Evolutionary conservation across 1,140 invertebrate genomes (phyloP).

Genomic region (Formica selysi): DNA sequence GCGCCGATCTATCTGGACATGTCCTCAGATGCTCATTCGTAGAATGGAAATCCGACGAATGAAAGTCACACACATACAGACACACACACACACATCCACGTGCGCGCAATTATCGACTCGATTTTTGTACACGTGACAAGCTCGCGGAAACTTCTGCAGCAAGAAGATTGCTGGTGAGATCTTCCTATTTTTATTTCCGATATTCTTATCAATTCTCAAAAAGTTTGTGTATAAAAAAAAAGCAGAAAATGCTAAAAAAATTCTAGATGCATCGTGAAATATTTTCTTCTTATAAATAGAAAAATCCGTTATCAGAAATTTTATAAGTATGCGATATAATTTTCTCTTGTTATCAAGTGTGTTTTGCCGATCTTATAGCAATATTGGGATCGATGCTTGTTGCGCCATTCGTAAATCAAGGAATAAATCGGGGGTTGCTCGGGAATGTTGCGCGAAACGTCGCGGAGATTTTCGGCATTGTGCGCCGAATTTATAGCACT

Average conservation of each 20-base stretch:
- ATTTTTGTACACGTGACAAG: constrained; percentile 12
- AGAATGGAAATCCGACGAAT: constrained; percentile 65
- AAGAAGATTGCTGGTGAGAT: neutral
- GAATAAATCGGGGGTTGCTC: constrained; percentile 31
- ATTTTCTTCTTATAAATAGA: neutral
- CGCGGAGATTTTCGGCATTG: constrained; percentile 70
- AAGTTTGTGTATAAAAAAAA: neutral
- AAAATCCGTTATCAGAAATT: neutral
- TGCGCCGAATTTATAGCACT: constrained; percentile 78
- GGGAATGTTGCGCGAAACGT: constrained; percentile 31
- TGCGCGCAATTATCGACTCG: neutral
- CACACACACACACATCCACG: neutral
- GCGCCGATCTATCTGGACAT: constrained; percentile 49
- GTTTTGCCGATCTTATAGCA: neutral
- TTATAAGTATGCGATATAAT: neutral
- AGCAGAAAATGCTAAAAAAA: neutral
- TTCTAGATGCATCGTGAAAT: neutral
- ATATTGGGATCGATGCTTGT: constrained; percentile 69
- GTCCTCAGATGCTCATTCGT: constrained; percentile 72
- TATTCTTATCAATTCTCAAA: neutral
- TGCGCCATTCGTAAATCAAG: constrained; percentile 56
- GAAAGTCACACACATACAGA: constrained; percentile 23
- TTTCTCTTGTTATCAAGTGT: neutral
- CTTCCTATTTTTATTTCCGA: neutral
- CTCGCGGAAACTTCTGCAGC: too few relatives aligned